Percentiles rank a stretch among this genome's conserved stretches.
Conservation (phyloP, 2,797 vertebrate genomes). For the Gallinago solitaria region DNA sequence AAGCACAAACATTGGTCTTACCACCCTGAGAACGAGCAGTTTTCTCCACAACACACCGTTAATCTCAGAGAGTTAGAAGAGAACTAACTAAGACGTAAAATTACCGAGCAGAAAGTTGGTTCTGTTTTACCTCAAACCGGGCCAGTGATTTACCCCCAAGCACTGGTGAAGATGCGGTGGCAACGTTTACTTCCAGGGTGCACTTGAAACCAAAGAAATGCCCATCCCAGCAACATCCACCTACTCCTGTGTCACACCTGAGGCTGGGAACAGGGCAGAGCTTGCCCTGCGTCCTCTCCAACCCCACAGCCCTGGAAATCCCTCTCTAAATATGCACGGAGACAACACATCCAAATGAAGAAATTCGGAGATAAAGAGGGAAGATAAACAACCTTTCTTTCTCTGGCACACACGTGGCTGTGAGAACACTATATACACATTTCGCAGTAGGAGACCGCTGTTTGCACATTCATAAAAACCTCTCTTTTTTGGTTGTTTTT, state of each 20-base stretch:
- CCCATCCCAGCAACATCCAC: neutral
- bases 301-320: neutral
- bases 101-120: too few species aligned
- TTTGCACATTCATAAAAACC: neutral
- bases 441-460: neutral
- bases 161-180: neutral
- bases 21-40: too few species aligned
- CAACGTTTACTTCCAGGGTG: neutral
- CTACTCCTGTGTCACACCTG: neutral
- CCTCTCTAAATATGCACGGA: neutral
- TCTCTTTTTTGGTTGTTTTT: neutral
- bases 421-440: neutral
- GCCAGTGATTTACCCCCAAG: neutral
- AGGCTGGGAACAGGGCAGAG: slow-evolving; percentile 24
- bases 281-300: neutral
- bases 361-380: neutral
- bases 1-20: too few species aligned
- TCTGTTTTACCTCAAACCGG: too few species aligned
- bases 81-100: too few species aligned
- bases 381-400: neutral
- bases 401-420: neutral
- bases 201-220: slow-evolving; percentile 11
- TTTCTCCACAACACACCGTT: too few species aligned
- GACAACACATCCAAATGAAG: neutral
- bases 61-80: too few species aligned